Percentiles rank a stretch among this genome's conserved stretches.
phyloP scores from a whole-genome alignment of 2,888 invertebrate genomes.

The Melanostoma mellinum region DNA sequence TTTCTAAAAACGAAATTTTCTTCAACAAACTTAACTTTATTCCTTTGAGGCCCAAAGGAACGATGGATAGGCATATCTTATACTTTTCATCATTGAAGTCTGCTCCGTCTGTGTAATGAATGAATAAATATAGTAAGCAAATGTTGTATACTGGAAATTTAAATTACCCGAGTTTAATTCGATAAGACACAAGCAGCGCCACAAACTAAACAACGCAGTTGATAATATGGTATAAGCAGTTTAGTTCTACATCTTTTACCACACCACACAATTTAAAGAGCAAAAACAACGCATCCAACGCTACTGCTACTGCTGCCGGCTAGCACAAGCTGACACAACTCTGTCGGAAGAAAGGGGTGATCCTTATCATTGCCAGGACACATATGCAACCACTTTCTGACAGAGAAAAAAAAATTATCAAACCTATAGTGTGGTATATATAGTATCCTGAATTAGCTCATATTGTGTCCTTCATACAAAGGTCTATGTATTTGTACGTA shows the following conservation, averaged over 20 bases:
- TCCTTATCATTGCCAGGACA: slow-evolving; percentile 62
- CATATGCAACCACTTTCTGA: slow-evolving; percentile 53
- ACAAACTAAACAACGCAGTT: slow-evolving; percentile 30
- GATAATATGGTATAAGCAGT: slow-evolving; percentile 63
- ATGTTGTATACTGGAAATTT: slow-evolving; percentile 61
- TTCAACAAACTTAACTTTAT: slow-evolving; percentile 14
- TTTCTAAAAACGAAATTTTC: not conserved
- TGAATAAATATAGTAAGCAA: slow-evolving; percentile 32
- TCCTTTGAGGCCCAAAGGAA: slow-evolving; percentile 55
- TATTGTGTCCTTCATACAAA: no score
- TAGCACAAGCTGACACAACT: slow-evolving; percentile 66
- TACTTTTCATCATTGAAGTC: slow-evolving; percentile 55
- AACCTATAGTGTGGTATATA: no score
- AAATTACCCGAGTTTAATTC: slow-evolving; percentile 71
- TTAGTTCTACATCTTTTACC: slow-evolving; percentile 13
- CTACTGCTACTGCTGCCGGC: slow-evolving; percentile 45
- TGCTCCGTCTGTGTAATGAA: slow-evolving; percentile 5
- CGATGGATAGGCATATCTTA: slow-evolving; percentile 52
- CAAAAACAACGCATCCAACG: slow-evolving; percentile 25
- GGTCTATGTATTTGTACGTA: no score
- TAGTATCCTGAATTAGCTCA: no score
- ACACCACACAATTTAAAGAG: not conserved
- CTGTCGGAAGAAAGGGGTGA: slow-evolving; percentile 64
- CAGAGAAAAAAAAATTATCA: slow-evolving; percentile 9
- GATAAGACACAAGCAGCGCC: slow-evolving; percentile 50